phyloP scores from a whole-genome alignment of 2,888 invertebrate species.

The Melanchra persicariae region DNA sequence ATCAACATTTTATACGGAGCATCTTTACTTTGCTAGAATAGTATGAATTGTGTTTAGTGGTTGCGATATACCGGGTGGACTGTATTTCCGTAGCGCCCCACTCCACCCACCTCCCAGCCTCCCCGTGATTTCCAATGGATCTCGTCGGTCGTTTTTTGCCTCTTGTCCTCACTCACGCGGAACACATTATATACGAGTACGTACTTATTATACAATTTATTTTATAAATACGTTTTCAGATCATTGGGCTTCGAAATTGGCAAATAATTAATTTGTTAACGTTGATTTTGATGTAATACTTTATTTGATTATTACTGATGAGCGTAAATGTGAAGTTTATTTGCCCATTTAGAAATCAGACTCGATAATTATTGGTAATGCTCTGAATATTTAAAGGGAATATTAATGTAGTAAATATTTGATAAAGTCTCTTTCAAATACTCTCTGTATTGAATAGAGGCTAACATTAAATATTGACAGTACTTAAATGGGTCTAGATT shows the following conservation, averaged over 20 bases:
- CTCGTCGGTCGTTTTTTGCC: constrained; percentile 75
- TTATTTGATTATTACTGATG: constrained; percentile 37
- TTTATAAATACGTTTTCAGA: constrained; percentile 69
- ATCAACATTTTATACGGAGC: constrained; percentile 50
- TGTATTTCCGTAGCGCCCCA: constrained; percentile 74
- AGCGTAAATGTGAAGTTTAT: constrained; percentile 17
- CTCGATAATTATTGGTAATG: constrained; percentile 20
- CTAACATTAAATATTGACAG: constrained; percentile 37
- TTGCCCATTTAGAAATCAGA: constrained; percentile 20
- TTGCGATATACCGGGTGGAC: constrained; percentile 73
- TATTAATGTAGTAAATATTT: constrained; percentile 38
- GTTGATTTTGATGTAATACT: constrained; percentile 47
- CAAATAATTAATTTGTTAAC: constrained; percentile 59
- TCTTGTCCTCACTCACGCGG: constrained; percentile 79
- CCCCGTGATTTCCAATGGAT: constrained; percentile 80
- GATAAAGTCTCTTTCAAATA: constrained; percentile 18
- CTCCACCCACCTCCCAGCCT: constrained; percentile 49
- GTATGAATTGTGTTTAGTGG: constrained; percentile 73
- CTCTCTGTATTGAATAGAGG: constrained; percentile 1
- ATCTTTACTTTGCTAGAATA: constrained; percentile 51
- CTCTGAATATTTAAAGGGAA: constrained; percentile 23
- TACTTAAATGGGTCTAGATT: constrained; percentile 13
- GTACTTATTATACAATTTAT: constrained; percentile 79
- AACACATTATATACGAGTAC: constrained; percentile 75
- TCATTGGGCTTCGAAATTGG: constrained; percentile 60